Conservation (phyloP, 2,888 invertebrate species). For the Drosophila emarginata region DNA sequence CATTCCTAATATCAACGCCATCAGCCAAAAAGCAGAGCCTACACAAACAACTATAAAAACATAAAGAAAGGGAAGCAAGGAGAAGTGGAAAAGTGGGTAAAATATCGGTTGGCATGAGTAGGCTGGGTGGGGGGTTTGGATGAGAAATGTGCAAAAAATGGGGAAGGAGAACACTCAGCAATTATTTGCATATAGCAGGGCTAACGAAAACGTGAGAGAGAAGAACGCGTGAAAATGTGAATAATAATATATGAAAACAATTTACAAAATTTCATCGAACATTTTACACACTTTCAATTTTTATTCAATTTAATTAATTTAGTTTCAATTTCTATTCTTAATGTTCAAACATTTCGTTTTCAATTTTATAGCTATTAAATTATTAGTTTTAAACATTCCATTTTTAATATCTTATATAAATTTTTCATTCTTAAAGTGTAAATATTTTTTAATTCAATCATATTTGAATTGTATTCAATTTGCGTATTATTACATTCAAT, state of each 20-base stretch:
- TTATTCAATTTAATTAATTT: neutral
- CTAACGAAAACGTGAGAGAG: neutral
- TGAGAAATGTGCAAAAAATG: no score
- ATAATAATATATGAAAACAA: slow-evolving; percentile 28
- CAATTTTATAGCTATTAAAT: no score
- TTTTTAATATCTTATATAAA: no score
- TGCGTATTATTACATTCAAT: no score
- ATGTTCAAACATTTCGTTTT: neutral
- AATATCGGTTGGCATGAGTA: neutral
- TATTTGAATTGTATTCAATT: no score
- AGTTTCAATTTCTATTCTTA: neutral
- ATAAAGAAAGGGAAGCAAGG: neutral
- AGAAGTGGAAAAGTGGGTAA: no score
- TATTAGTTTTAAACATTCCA: no score
- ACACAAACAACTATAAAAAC: slow-evolving; percentile 16
- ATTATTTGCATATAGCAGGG: slow-evolving; percentile 68
- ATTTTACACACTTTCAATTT: neutral
- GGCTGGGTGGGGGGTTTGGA: neutral
- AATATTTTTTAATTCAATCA: no score
- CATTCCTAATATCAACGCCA: neutral
- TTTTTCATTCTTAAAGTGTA: no score
- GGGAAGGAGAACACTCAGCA: slow-evolving; percentile 54
- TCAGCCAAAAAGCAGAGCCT: slow-evolving; percentile 14
- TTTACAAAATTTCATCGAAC: neutral
- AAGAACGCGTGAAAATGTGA: slow-evolving; percentile 54